Evolutionary conservation across 1,140 invertebrate species (phyloP).

Genomic region (Drosophila takahashii): DNA sequence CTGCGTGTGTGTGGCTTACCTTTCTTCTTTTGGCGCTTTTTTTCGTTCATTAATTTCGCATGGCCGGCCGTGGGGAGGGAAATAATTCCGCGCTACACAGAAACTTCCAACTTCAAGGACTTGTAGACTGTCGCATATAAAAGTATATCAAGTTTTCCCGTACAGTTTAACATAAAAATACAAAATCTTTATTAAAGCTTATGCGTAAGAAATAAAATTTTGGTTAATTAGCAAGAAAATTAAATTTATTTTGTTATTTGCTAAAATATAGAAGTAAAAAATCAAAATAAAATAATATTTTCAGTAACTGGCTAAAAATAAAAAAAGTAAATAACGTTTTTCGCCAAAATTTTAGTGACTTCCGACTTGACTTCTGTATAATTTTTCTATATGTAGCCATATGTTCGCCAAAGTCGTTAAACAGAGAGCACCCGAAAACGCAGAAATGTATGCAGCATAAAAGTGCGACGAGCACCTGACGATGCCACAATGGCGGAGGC

Average conservation of each 20-base stretch:
- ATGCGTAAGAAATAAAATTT: too few species aligned
- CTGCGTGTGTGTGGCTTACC: conserved; percentile 31
- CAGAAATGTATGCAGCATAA: conserved; percentile 72
- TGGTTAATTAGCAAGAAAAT: background rate
- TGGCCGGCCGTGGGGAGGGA: conserved; percentile 4
- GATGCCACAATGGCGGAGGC: conserved; percentile 49
- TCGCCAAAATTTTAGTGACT: too few species aligned
- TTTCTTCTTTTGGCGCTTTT: conserved; percentile 19
- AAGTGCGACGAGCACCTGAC: conserved; percentile 71
- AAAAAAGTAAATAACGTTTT: too few species aligned
- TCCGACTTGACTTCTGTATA: too few species aligned
- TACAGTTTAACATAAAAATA: too few species aligned
- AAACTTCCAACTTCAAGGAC: background rate
- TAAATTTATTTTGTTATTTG: too few species aligned
- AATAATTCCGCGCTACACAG: conserved; percentile 25
- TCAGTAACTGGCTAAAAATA: too few species aligned
- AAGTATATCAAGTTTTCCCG: too few species aligned
- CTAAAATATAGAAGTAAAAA: too few species aligned
- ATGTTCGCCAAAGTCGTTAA: conserved; percentile 70
- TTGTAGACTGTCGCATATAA: too few species aligned
- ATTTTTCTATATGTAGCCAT: conserved; percentile 16
- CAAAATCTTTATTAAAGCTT: too few species aligned
- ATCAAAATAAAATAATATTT: background rate
- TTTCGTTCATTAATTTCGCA: conserved; percentile 65
- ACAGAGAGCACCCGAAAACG: conserved; percentile 35